Base-by-base conservation (phyloP, 2,797 vertebrate genomes). In the Sylvilagus floridanus region DNA sequence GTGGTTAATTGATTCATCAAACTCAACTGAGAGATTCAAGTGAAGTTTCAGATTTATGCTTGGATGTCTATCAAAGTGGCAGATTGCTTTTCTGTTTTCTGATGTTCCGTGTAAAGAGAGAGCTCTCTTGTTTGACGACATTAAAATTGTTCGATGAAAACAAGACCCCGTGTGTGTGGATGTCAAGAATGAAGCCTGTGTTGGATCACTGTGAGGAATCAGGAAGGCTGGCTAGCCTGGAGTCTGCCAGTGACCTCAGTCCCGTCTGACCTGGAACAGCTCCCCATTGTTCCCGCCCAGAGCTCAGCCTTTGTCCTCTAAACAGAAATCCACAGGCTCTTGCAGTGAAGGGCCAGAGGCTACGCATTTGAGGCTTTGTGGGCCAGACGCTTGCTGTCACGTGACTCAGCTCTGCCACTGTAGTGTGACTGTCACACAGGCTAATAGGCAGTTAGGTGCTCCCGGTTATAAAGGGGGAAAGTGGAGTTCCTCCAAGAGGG, bases 81-180 rank as follows among this genome's bases (percentile, higher is more conserved):
- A 92, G 82, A 60, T 85, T 54, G 65, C 42, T 71, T 62, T 90
- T 78, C 22, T 63, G 54, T 65, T 92, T 73, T 52, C 76, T 93
- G 66, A 66, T 3, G 52, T 16, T 79, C 19, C 21, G 30, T 75
- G 50, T 82, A 22, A 60, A 83, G 47, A 68, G 66, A 57, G 47
- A 65, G 63, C 11, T 82, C 21, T 93, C n/a, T 68, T 35, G 17
- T 47, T 47, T 47, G 42, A 47, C 42, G 42, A 47, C 8, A 9
- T 47, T 32, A 68, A 66, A 82, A 65, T 75, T 82, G 68, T 82
- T 82, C 57, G 71, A 37, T 66, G 9, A 50, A 65, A 75, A n/a
- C 22, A 81, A 47, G 60, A 81, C 71, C 47, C 63, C 47, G 16
- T 72, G 21, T 81, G 47, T 66, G 77, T 88, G 77, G 35, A 60